Base-by-base conservation (phyloP, 2,888 invertebrate genomes). In the Ectemnius continuus region DNA sequence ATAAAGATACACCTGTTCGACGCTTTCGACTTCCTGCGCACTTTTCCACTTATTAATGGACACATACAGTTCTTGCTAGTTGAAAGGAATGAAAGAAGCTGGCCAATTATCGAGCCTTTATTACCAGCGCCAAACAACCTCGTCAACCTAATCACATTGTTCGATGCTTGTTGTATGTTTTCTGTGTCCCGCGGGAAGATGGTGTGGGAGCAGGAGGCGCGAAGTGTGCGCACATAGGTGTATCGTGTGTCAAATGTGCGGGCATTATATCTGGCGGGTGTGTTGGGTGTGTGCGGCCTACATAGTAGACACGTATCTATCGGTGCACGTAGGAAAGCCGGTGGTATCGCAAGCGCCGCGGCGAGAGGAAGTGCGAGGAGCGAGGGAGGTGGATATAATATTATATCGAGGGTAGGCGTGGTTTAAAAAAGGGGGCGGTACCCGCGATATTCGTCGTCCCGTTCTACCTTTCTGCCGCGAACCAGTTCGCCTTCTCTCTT, bases 361-460 rank as follows among this genome's bases (percentile, higher is more conserved):
- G 36, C 65, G 26, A 61, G 28, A 36, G 66, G 28, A 45, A 52
- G 61, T 46, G 59, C 52, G 56, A 47, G 73, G 52, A 67, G 72
- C 75, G 72, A 72, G 75, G 76, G 80, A 75, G 72, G 70, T 75
- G 79, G 83, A 82, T 86, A 84, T 79, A 84, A 85, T 85, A 83
- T 85, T 85, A 85, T 83, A 83, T 85, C 83, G 86, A 82, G 83
- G 84, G 84, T 85, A 87, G 90, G 90, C 90, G 90, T 90, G 90
- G 90, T 90, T 52, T 90, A 84, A 88, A 89, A 90, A 89, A 87
- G 87, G 85, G 84, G 89, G 89, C 89, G 89, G 85, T 79, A 78
- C 87, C 82, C 80, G 75, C 81, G 84, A 85, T 85, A 84, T 83
- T 85, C 84, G 82, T 36, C 36, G 36, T 36, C 36, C 36, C 8